Evolutionary conservation across 2,113 vertebrate species (phyloP), one percentile per base, ranked within the genome.

Genomic region (Rallus limicola): DNA sequence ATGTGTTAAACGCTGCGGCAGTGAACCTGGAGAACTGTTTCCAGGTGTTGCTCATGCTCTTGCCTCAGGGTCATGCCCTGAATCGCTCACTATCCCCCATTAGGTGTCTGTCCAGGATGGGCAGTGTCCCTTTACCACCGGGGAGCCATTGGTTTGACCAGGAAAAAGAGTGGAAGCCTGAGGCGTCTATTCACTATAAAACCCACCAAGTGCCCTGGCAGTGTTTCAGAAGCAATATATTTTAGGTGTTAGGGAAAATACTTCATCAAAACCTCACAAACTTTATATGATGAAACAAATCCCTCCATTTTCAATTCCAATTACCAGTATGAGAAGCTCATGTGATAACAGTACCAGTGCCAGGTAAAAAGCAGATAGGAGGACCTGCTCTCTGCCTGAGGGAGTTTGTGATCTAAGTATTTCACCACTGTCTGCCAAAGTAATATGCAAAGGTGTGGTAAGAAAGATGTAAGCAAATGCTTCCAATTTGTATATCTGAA

Each of bases 401-500:
- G 93, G 44, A 87, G 40, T 79, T 46, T 80, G 63, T 89, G 82
- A 95, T 95, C 78, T 83, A 91, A 94, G 87, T 60, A 76, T 95
- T 95, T 92, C 93, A 93, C n/a, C 82, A 46, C 65, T 48, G 69
- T 64, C 69, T 90, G 93, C 92, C 90, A 95, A 89, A 94, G 69
- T 64, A 88, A 86, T 86, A 96, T 89, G 94, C 92, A 96, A 88
- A 94, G 80, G 90, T 65, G 94, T 50, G 72, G 76, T 68, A 86
- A 68, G 72, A 94, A 83, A 95, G 76, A 63, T 79, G 74, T 75
- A 95, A 94, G 92, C 88, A 96, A 96, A 96, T 86, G 36, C 79
- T 83, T 88, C 55, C 90, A 64, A 93, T 96, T 94, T 96, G 95
- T 96, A 87, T 94, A 93, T 86, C 83, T 94, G 63, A 88, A 96